These are phyloP conservation scores for Cetonia aurata DNA, from an alignment of 2,888 invertebrate genomes.

Conservation along the genomic window DNA sequence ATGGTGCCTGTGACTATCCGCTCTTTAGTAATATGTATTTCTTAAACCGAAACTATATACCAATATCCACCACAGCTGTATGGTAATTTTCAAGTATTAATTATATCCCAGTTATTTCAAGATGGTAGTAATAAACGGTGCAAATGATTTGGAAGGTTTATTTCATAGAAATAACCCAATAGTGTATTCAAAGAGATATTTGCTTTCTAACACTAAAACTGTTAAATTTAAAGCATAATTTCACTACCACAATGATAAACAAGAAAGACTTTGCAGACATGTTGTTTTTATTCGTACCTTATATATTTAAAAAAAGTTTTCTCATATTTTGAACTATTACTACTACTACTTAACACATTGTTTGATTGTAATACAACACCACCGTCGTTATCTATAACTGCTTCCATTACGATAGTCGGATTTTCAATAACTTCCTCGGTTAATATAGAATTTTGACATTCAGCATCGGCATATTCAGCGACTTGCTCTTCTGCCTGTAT, in stretches of 20 bases:
- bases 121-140: too few relatives aligned
- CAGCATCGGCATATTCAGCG: constrained; percentile 38
- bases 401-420: constrained; percentile 57
- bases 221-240: not conserved
- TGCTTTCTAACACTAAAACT: too few relatives aligned
- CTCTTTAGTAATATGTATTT: too few relatives aligned
- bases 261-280: constrained; percentile 5
- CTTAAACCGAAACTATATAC: too few relatives aligned
- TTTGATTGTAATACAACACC: constrained; percentile 52
- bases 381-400: constrained; percentile 58
- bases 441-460: constrained; percentile 16
- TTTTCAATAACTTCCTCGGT: constrained; percentile 20
- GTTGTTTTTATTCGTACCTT: constrained; percentile 32
- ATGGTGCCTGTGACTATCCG: too few relatives aligned
- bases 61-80: too few relatives aligned
- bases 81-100: too few relatives aligned
- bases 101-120: too few relatives aligned
- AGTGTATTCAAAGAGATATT: too few relatives aligned
- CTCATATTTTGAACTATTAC: constrained; percentile 46
- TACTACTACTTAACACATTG: constrained; percentile 30
- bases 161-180: too few relatives aligned
- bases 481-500: constrained; percentile 56
- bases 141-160: too few relatives aligned
- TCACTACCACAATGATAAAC: not conserved
- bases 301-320: constrained; percentile 53